Evolutionary conservation across 1,140 invertebrate genomes (phyloP), one percentile per base, ranked within the genome.

Genomic region (Stegodyphus mimosarum): DNA sequence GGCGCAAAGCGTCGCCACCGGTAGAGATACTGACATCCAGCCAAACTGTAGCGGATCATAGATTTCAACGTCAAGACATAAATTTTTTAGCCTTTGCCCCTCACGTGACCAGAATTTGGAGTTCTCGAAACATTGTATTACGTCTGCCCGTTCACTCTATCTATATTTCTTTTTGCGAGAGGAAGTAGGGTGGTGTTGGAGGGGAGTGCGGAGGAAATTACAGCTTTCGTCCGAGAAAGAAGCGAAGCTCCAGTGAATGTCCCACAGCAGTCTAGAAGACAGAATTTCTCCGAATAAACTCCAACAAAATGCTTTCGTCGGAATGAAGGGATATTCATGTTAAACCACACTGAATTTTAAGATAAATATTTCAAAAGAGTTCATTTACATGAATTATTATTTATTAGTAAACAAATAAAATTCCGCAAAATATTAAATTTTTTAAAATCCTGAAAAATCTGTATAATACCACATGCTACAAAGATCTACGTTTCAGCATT

Each of bases 1-100:
- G 33, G 33, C 33, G 33, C 33, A 33, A 33, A 3, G 33, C 33
- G 33, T 3, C 33, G 33, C 33, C 33, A 33, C 33, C 33, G 33
- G 33, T 33, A 33, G 33, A 33, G 33, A 33, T 33, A 33, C 33
- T 33, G 33, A 33, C 55, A 10, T 9, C 9, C 55, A 60, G 5
- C 55, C 9, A 60, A 9, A 60, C 55, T 75, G 81, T 84, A 76
- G 81, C 81, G 73, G 81, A 84, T 84, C 81, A 84, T 84, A 84
- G 81, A 84, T 84, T 84, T 84, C 72, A 55, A 83, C 80, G 80
- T 66, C 15, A 55, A 76, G 81, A 84, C 81, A 84, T 76, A 84
- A 66, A 84, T 75, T 74, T 84, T 84, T 84, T 84, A 76, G 81
- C 81, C 81, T 84, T 83, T 83, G 80, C 72, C 73, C 74, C 80